These are phyloP conservation scores for Lepeophtheirus salmonis DNA, from an alignment of 1,140 invertebrate genomes.

Conservation along the genomic window DNA sequence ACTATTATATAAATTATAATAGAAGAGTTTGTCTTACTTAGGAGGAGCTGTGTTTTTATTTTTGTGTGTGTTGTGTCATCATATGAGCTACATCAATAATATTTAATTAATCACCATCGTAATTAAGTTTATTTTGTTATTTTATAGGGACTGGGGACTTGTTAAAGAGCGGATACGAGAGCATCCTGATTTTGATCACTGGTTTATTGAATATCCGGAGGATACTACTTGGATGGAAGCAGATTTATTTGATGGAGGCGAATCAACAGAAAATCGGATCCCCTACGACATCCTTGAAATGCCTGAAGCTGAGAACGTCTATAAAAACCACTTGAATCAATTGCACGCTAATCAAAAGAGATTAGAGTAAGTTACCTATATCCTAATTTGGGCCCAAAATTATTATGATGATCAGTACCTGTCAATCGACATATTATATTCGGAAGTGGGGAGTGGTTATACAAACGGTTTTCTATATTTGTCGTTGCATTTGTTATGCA, in stretches of 20 bases:
- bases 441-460: no score
- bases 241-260: conserved; percentile 32
- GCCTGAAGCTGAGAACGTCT: conserved; percentile 70
- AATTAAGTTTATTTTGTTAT: no score
- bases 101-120: no score
- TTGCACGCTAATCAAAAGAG: conserved; percentile 73
- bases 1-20: no score
- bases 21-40: no score
- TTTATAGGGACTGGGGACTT: conserved; percentile 57
- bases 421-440: no score
- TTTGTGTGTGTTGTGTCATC: background rate
- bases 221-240: conserved; percentile 19
- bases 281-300: conserved; percentile 77
- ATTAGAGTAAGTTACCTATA: conserved; percentile 51
- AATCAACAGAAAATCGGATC: conserved; percentile 41
- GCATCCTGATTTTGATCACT: conserved; percentile 69
- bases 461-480: background rate
- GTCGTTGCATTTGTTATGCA: no score
- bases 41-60: background rate
- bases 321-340: conserved; percentile 70
- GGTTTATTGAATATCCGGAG: conserved; percentile 66
- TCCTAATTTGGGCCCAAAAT: no score
- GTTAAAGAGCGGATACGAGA: conserved; percentile 59
- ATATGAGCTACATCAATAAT: no score
- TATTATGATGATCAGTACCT: no score